Evolutionary conservation across 1,140 invertebrate genomes (phyloP), one percentile per base, ranked within the genome.

Genomic region (Ceratina calcarata): DNA sequence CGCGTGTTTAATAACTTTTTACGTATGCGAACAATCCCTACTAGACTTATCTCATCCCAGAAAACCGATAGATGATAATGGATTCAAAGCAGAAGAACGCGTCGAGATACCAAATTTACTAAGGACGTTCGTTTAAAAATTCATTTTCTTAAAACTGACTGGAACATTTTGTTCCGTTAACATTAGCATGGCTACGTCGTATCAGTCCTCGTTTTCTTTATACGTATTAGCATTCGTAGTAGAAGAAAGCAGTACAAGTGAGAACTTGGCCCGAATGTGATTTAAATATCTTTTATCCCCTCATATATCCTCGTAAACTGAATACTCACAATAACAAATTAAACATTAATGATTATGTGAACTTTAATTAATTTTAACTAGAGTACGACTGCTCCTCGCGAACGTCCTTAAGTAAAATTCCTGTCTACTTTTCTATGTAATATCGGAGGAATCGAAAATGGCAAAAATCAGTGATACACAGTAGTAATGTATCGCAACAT

Each of bases 1-100:
- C 75, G 88, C 85, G 84, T 87, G 85, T 91, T 91, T 90, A 88
- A 90, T 90, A 45, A 91, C 89, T 90, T 91, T 57, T 91, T 91
- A 87, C 87, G 89, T 79, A 70, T 78, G 37, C 37, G 7, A 68
- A 80, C 75, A 61, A 78, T 24, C 66, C 58, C 49, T 70, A 49
- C 27, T 71, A n/a, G 13, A 78, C 45, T 78, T 73, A 51, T 64
- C 61, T 65, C 61, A 45, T 51, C 51, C 75, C 69, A 55, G 2
- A 13, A 22, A 13, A 65, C 27, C 20, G 20, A 32, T 20, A 45
- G 27, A 16, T 53, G 53, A 4, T 55, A 3, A 22, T 22, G 67
- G 57, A 24, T 37, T 37, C n/a, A 64, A 53, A 69, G 68, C 73
- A 32, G 65, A 55, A 51, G 37, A 51, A 55, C 15, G 64, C 53